A percentile compares a stretch with the other conserved stretches of the same genome.
phyloP scores from a whole-genome alignment of 92 coral and sea anemone genomes.

The Zoanthus solanderi region DNA sequence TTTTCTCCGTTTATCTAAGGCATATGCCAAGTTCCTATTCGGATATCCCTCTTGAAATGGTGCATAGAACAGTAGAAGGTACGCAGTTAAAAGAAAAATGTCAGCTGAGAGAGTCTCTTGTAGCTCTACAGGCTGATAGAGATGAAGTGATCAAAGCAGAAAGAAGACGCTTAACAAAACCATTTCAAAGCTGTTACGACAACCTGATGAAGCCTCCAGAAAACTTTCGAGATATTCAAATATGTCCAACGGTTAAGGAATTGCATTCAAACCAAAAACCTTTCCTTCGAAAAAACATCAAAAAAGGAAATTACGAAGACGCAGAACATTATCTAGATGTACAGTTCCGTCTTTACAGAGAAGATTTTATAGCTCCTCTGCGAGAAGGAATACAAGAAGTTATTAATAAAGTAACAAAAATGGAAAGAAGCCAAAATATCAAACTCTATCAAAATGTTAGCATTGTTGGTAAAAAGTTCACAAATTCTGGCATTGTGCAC shows the following conservation, averaged over 20 bases:
- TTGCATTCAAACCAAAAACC: conserved; percentile 70
- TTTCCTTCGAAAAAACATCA: conserved; percentile 75
- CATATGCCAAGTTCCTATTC: conserved; percentile 68
- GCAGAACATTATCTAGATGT: conserved; percentile 85
- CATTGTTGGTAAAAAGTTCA: conserved; percentile 57
- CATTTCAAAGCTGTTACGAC: conserved; percentile 24
- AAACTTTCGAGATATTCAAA: conserved; percentile 69
- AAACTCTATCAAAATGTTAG: conserved; percentile 66
- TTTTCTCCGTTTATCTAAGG: conserved; percentile 62
- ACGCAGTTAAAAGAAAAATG: conserved; percentile 26
- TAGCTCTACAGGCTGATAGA: conserved; percentile 54
- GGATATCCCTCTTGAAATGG: conserved; percentile 64
- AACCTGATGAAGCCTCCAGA: conserved; percentile 67
- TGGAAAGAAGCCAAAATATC: conserved; percentile 64
- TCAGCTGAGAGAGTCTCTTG: conserved; percentile 39
- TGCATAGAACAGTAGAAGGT: conserved; percentile 46
- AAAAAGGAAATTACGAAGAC: conserved; percentile 70
- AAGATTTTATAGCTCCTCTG: conserved; percentile 83
- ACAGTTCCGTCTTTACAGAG: conserved; percentile 84
- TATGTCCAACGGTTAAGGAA: conserved; percentile 76
- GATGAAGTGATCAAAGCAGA: conserved; percentile 58
- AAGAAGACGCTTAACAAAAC: conserved; percentile 49
- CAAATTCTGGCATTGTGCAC: conserved; percentile 68
- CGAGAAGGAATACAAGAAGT: conserved; percentile 81
- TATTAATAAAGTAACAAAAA: conserved; percentile 50